A percentile compares a stretch with the other conserved stretches of the same genome.
These are phyloP conservation scores for Brachyrhaphis roseni DNA, from an alignment of 2,797 vertebrate species.

Conservation along the genomic window DNA sequence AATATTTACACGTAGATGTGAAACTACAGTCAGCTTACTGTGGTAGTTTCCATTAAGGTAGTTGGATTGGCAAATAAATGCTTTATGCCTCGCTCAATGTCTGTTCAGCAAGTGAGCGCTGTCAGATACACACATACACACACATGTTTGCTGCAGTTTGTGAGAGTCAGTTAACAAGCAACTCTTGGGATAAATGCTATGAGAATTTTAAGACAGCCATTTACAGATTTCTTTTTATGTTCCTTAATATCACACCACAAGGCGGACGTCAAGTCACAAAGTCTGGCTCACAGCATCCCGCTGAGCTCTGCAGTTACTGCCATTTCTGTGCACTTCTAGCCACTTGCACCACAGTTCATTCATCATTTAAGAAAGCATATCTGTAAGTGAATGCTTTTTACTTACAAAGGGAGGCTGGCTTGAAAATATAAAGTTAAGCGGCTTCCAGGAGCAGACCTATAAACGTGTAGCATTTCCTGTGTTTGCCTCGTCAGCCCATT, in stretches of 20 bases:
- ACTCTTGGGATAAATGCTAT: neutral
- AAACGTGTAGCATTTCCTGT: neutral
- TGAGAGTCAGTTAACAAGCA: neutral
- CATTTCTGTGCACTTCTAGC: constrained; percentile 8
- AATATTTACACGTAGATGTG: neutral
- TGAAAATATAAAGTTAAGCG: constrained; percentile 17
- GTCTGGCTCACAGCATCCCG: constrained; percentile 11
- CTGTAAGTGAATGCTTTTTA: constrained; percentile 26
- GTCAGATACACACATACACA: neutral
- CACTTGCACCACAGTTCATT: constrained; percentile 43
- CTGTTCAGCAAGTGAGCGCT: neutral
- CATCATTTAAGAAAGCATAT: constrained; percentile 55
- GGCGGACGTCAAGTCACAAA: constrained; percentile 25
- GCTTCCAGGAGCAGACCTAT: neutral
- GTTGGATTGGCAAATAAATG: neutral
- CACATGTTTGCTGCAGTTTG: neutral
- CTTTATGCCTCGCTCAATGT: neutral
- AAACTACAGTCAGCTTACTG: neutral
- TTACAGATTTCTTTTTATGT: constrained; percentile 18
- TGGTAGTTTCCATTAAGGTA: neutral
- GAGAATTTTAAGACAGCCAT: constrained; percentile 36
- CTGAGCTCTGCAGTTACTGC: constrained; percentile 23
- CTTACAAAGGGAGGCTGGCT: constrained; percentile 8
- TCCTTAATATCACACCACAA: constrained; percentile 7
- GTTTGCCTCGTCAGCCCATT: neutral